phyloP scores from a whole-genome alignment of 2,888 invertebrate genomes.

The Calliopum simillimum region DNA sequence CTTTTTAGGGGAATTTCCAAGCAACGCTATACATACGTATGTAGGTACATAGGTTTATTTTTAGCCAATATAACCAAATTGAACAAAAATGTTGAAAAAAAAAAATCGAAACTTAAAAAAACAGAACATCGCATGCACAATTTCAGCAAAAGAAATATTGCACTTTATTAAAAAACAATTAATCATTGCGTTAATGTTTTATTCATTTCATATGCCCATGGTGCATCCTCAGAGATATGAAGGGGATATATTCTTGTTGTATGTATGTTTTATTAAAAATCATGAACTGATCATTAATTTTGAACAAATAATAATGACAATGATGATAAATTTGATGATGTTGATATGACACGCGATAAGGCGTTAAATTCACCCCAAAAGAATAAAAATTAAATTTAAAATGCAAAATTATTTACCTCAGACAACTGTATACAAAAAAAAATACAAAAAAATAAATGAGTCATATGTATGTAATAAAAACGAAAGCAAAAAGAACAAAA shows the following conservation, averaged over 20 bases:
- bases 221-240: neutral
- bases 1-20: no score
- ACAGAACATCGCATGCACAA: no score
- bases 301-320: slow-evolving; percentile 54
- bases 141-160: neutral
- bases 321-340: neutral
- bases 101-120: neutral
- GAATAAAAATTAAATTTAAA: neutral
- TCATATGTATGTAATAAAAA: no score
- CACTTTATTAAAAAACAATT: slow-evolving; percentile 11
- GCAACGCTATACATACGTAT: no score
- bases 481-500: no score
- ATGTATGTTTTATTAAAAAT: slow-evolving; percentile 51
- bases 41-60: no score
- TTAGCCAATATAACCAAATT: neutral
- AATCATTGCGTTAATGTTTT: neutral
- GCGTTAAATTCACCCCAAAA: slow-evolving; percentile 17
- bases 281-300: slow-evolving; percentile 61
- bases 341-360: slow-evolving; percentile 60
- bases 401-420: slow-evolving; percentile 15
- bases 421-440: neutral
- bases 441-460: no score
- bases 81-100: slow-evolving; percentile 19
- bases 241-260: neutral
- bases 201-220: neutral